These are phyloP conservation scores for Paralichthys olivaceus DNA, from an alignment of 2,113 vertebrate genomes.

Conservation along the genomic window DNA sequence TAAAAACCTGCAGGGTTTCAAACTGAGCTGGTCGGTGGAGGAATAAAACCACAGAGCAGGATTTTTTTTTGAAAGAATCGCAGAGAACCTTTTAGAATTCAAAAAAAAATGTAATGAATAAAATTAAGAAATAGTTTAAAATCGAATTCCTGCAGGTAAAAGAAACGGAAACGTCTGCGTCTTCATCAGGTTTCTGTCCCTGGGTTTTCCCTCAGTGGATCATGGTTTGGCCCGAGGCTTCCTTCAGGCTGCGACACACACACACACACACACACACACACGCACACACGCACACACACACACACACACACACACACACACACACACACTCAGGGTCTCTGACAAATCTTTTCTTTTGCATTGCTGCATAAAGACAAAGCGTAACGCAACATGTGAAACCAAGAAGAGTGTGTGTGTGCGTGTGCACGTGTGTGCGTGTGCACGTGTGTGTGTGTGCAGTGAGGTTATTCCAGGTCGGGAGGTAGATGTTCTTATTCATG, in stretches of 20 bases:
- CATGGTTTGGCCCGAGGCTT: slow-evolving; percentile 22
- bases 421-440: not conserved
- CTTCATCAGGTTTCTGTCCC: not conserved
- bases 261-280: not conserved
- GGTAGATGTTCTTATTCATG: slow-evolving; percentile 65
- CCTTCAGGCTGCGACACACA: not conserved
- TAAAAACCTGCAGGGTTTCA: no score
- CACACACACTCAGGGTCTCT: not conserved
- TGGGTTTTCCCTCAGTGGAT: slow-evolving; percentile 1
- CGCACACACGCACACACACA: not conserved
- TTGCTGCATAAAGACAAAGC: not conserved
- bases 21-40: no score
- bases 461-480: slow-evolving; percentile 61
- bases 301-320: not conserved
- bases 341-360: not conserved
- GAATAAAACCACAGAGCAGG: no score
- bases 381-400: not conserved
- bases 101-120: no score
- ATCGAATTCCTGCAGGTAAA: no score
- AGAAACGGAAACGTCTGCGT: no score
- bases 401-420: not conserved
- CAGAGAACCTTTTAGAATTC: no score
- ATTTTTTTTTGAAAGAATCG: no score
- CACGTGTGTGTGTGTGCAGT: not conserved
- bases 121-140: no score